These are phyloP conservation scores for Chrysopa pallens DNA, from an alignment of 1,140 invertebrate genomes.

Conservation along the genomic window DNA sequence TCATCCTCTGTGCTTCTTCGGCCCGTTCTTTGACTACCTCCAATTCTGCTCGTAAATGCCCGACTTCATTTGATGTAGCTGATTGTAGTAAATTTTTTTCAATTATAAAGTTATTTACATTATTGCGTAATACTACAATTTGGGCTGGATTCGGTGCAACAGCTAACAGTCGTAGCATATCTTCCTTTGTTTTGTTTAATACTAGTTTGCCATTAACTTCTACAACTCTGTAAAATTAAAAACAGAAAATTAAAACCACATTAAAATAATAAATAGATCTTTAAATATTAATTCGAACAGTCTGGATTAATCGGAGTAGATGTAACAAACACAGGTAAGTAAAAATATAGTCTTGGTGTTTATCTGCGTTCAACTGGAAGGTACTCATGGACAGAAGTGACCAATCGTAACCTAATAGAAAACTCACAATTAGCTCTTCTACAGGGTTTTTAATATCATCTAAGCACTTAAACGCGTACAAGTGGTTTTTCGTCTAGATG, in stretches of 20 bases:
- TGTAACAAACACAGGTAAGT: no score
- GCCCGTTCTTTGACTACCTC: constrained; percentile 32
- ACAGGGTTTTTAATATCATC: no score
- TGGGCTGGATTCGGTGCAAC: constrained; percentile 33
- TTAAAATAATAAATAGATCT: no score
- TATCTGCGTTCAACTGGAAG: no score
- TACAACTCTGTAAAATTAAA: constrained; percentile 37
- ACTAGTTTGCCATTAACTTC: constrained; percentile 70
- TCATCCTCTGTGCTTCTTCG: constrained; percentile 37
- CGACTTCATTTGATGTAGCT: constrained; percentile 14
- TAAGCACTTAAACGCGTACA: no score
- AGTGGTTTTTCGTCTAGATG: no score
- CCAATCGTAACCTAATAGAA: no score
- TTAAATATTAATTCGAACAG: no score
- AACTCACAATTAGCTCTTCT: no score
- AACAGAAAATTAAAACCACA: constrained; percentile 2
- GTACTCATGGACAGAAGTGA: no score
- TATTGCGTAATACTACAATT: constrained; percentile 23
- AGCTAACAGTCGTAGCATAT: constrained; percentile 42
- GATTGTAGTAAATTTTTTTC: constrained; percentile 14
- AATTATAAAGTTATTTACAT: constrained; percentile 14
- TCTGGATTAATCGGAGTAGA: no score
- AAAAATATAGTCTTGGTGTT: no score
- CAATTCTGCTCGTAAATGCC: constrained; percentile 30
- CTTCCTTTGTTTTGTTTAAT: constrained; percentile 45